phyloP scores from a whole-genome alignment of 2,888 invertebrate genomes.

The Aphrophora alni region DNA sequence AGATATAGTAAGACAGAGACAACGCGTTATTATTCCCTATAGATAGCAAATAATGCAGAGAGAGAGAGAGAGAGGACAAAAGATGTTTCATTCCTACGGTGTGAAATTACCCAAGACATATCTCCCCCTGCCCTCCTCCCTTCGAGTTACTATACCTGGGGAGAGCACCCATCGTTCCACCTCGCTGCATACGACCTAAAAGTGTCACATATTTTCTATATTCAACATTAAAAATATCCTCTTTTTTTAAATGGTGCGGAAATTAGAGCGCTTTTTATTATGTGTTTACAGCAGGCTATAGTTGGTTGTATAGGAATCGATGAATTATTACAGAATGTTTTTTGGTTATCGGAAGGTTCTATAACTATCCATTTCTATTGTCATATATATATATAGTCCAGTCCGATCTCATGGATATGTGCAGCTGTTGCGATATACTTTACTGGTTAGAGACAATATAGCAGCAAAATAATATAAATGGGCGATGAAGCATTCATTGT shows the following conservation, averaged over 20 bases:
- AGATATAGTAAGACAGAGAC: slow-evolving; percentile 38
- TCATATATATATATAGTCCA: background rate
- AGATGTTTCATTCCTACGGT: slow-evolving; percentile 23
- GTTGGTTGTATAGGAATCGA: too few relatives aligned
- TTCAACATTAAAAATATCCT: slow-evolving; percentile 28
- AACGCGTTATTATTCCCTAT: slow-evolving; percentile 17
- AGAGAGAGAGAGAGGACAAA: slow-evolving; percentile 30
- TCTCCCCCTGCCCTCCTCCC: background rate
- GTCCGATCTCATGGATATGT: background rate
- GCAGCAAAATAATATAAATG: background rate
- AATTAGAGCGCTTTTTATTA: slow-evolving; percentile 34
- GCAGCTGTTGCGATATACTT: background rate
- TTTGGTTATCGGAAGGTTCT: background rate
- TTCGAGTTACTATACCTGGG: too few relatives aligned
- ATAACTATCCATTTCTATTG: background rate
- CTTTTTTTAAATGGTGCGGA: slow-evolving; percentile 38
- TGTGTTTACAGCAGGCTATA: slow-evolving; percentile 31
- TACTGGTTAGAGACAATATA: background rate
- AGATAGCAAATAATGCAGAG: slow-evolving; percentile 35
- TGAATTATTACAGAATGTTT: background rate
- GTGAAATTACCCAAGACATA: slow-evolving; percentile 35
- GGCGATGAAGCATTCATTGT: too few relatives aligned
- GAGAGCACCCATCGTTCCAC: slow-evolving; percentile 2
- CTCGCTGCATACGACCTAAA: background rate
- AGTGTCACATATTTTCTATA: slow-evolving; percentile 35